Base-by-base conservation (phyloP, 2,888 invertebrate species). In the Tipula unca region DNA sequence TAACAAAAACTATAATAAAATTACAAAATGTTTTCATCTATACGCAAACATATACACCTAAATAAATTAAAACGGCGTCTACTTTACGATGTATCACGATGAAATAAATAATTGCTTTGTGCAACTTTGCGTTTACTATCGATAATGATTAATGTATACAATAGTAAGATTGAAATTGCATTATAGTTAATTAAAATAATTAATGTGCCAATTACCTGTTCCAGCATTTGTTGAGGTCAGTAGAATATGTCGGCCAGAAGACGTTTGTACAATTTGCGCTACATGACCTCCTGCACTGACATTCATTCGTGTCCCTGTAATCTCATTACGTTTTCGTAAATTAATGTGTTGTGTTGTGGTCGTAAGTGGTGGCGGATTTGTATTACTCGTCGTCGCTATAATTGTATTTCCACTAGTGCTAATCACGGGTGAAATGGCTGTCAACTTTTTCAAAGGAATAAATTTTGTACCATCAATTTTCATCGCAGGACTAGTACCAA, bases 251-350 rank as follows among this genome's bases (percentile, higher is more conserved):
- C 94, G 94, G 8, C 95, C 95, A 85, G 93, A 92, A 29, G 94
- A 92, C 5, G 94, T 94, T 89, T 95, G 95, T 85, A 95, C 94
- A 85, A 95, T 91, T 89, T 95, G 95, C 82, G 95, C 93, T 88
- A 93, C 84, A 82, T 86, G 86, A 90, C 88, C 20, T 3, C 39
- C 69, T 17, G 86, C 2, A 10, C 85, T 69, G 3, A 42, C 84
- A 35, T 36, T 85, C 20, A 86, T 39, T 82, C 48, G 17, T 20
- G 29, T 83, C 1, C 69, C 84, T 90, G 88, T 89, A 90, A 86
- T 90, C 90, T 87, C 89, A 89, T 86, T 90, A 89, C 54, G 90
- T 89, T 25, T 90, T 89, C 86, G 90, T 89, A 82, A 89, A 89
- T 87, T 90, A 90, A n/a, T 89, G 88, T 29, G 89, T 87, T 85